Evolutionary conservation across 2,797 vertebrate species (phyloP), one percentile per base, ranked within the genome.

Genomic region (Tamandua tetradactyla): DNA sequence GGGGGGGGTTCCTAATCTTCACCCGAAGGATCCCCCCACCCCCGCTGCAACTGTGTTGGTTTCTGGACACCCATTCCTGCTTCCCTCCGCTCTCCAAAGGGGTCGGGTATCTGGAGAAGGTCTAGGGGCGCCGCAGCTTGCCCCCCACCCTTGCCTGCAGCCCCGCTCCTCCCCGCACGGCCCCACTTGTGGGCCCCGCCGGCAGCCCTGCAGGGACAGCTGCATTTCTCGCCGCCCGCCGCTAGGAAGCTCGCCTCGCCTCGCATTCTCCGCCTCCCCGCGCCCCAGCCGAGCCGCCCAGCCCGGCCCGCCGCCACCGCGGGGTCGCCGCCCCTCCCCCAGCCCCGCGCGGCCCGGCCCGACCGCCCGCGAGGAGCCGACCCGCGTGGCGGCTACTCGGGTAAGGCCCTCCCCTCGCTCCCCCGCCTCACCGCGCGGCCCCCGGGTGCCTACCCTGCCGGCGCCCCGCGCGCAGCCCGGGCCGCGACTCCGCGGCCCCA

Each of bases 201-300:
- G 92, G 71, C 89, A 23, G 95, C 89, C 87, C 95, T 76, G 94
- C 94, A 72, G 82, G 89, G 94, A 91, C 95, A 93, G 96, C 94
- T 97, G 97, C 96, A 96, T 76, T 97, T 96, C 95, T 68, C 81
- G 84, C 85, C 40, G 74, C 75, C 90, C 83, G 96, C 97, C 97
- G 95, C 97, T 96, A 96, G 97, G 97, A 94, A 96, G 95, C 96
- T 12, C 92, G 95, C 92, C 93, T 86, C 72, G 93, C 94, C 93
- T 87, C 49, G 80, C 95, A 59, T 95, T 96, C 96, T 71, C 95
- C 97, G 91, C 90, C 95, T 87, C 94, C 87, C 93, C 94, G 84
- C 96, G 78, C 93, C 95, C 94, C 78, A 52, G 94, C 83, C 61
- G 85, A 89, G 96, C 94, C 84, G 82, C 96, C 93, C 92, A 85